These are phyloP conservation scores for Takifugu flavidus DNA, from an alignment of 2,113 vertebrate species.

Conservation along the genomic window DNA sequence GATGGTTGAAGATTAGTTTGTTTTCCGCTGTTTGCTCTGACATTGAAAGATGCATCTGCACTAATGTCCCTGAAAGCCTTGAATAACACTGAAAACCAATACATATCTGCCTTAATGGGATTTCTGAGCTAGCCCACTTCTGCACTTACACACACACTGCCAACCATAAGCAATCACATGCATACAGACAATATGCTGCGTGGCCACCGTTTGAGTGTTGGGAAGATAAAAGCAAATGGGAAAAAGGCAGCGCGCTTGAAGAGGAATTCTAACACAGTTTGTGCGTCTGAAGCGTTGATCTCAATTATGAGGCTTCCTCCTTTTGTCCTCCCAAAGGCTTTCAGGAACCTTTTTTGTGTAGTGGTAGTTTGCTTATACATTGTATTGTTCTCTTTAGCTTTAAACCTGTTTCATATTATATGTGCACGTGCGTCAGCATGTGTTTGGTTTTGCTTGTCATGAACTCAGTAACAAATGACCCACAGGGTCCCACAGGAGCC, in stretches of 20 bases:
- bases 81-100: conserved; percentile 59
- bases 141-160: conserved; percentile 12
- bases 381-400: neutral
- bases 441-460: neutral
- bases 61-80: conserved; percentile 63
- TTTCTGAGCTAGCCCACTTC: conserved; percentile 42
- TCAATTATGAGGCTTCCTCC: conserved; percentile 48
- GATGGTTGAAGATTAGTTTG: conserved; percentile 52
- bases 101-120: conserved; percentile 63
- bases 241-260: conserved; percentile 43
- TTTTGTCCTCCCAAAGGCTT: conserved; percentile 53
- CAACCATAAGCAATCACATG: conserved; percentile 8
- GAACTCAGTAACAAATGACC: neutral
- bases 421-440: conserved; percentile 3
- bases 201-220: conserved; percentile 37
- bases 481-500: conserved; percentile 13
- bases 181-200: conserved; percentile 42
- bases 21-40: conserved; percentile 53
- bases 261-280: conserved; percentile 57
- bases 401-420: conserved; percentile 18
- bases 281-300: conserved; percentile 56
- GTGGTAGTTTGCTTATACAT: neutral
- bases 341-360: conserved; percentile 1
- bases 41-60: conserved; percentile 58
- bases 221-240: conserved; percentile 54